These are phyloP conservation scores for Brachycybe producta DNA, from an alignment of 2,888 invertebrate species.

Conservation along the genomic window DNA sequence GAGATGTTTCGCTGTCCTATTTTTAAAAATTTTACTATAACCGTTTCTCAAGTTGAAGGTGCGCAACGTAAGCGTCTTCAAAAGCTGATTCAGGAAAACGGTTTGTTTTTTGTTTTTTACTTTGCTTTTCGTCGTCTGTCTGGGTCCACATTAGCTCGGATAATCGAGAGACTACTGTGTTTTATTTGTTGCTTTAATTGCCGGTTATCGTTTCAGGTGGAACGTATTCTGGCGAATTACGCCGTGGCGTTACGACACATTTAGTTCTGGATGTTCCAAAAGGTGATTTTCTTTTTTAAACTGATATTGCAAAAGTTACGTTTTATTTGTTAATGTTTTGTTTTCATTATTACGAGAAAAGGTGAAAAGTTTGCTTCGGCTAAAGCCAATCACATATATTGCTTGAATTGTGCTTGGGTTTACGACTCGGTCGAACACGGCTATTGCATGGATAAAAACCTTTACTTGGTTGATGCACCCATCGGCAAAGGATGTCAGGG, in stretches of 20 bases:
- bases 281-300: no score
- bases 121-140: no score
- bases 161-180: no score
- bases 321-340: no score
- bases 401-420: conserved; percentile 66
- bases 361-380: conserved; percentile 58
- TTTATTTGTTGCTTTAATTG: no score
- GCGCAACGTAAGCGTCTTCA: conserved; percentile 51
- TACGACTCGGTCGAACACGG: conserved; percentile 59
- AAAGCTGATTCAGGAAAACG: conserved; percentile 55
- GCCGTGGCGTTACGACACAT: no score
- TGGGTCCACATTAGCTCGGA: no score
- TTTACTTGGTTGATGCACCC: conserved; percentile 40
- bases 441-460: conserved; percentile 48
- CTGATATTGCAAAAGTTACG: no score
- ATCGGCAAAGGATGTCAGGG: not conserved
- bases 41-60: conserved; percentile 57
- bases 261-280: no score
- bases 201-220: no score
- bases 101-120: conserved; percentile 49
- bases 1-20: conserved; percentile 48
- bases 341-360: conserved; percentile 7
- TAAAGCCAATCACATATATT: conserved; percentile 45
- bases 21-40: conserved; percentile 63
- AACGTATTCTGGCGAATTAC: no score